Percentiles rank a stretch among this genome's conserved stretches.
These are phyloP conservation scores for Hemichromis elongatus DNA, from an alignment of 2,113 vertebrate genomes.

Conservation along the genomic window DNA sequence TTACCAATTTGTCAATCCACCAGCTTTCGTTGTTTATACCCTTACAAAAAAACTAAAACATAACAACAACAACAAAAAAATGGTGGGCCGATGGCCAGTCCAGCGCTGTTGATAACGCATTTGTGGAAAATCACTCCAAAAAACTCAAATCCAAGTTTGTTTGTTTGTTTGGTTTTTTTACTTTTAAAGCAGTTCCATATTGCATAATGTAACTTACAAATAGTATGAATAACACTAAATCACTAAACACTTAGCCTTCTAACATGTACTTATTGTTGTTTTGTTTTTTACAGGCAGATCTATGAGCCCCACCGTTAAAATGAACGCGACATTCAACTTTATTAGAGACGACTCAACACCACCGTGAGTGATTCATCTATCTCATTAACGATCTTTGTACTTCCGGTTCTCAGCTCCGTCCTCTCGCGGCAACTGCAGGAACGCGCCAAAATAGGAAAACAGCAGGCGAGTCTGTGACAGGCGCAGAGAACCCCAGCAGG, in stretches of 20 bases:
- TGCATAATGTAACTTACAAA: not conserved
- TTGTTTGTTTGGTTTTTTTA: no score
- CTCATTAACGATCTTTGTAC: slow-evolving; percentile 18
- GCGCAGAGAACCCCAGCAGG: not conserved
- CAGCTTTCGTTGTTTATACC: no score
- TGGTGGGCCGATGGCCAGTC: no score
- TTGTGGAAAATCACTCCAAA: no score
- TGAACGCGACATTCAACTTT: not conserved
- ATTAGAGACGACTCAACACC: not conserved
- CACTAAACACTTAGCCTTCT: not conserved
- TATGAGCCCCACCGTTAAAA: not conserved
- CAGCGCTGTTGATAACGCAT: no score
- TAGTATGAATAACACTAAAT: not conserved
- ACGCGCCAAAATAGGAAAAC: slow-evolving; percentile 69
- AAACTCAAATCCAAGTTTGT: no score
- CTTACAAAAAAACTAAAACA: no score
- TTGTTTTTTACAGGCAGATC: not conserved
- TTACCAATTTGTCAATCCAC: no score
- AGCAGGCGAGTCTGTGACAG: not conserved
- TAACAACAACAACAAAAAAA: no score
- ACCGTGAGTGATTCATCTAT: not conserved
- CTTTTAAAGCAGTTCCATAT: not conserved
- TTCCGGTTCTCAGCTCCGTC: not conserved
- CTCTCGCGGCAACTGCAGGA: slow-evolving; percentile 52
- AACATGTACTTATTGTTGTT: not conserved